Conservation (phyloP, 2,888 invertebrate species). For the Ophion obscuratus region DNA sequence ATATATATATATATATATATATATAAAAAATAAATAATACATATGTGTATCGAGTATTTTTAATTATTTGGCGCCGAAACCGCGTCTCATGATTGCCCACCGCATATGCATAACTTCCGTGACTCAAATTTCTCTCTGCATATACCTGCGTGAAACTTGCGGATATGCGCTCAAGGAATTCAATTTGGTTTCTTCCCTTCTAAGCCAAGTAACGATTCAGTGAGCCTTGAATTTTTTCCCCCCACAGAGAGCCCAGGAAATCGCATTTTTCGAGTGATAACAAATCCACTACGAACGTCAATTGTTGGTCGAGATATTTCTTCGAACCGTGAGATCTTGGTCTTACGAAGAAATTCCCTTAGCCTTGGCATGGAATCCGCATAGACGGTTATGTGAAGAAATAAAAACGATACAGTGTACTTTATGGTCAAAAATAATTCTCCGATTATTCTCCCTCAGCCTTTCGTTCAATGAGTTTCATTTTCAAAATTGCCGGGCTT, state of each 20-base stretch:
- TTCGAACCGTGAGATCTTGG: background rate
- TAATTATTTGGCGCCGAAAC: slow-evolving; percentile 47
- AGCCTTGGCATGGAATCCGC: no score
- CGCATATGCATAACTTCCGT: background rate
- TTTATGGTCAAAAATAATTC: no score
- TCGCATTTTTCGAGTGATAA: background rate
- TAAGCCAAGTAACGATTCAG: background rate
- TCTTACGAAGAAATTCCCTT: no score
- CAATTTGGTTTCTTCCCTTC: background rate
- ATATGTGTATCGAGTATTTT: slow-evolving; percentile 50
- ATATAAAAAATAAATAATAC: background rate
- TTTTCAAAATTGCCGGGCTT: background rate
- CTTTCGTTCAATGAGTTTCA: background rate
- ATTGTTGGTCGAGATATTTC: background rate
- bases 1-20: no score
- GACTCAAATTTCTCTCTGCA: slow-evolving; percentile 26
- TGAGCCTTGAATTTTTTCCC: background rate
- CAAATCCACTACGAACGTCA: background rate
- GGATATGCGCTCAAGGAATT: background rate
- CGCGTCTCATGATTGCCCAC: slow-evolving; percentile 47
- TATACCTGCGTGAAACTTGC: background rate
- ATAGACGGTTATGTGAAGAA: no score
- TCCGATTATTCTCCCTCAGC: no score
- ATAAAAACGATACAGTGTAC: no score
- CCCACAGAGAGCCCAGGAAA: background rate